phyloP scores from a whole-genome alignment of 2,113 vertebrate genomes.

The Solenodon paradoxus region DNA sequence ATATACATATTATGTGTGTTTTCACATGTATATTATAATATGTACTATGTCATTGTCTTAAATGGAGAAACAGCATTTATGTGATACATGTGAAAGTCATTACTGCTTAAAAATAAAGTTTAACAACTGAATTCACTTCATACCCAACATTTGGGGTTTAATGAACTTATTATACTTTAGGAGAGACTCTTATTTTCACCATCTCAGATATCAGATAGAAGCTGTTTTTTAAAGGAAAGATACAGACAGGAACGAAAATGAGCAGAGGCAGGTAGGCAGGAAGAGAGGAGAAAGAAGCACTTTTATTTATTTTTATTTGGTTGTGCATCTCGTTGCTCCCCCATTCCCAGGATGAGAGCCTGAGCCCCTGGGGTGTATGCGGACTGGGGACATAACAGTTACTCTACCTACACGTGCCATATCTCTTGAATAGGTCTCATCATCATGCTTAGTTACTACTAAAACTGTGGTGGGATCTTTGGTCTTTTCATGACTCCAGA shows the following conservation, averaged over 20 bases:
- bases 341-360: too few relatives aligned
- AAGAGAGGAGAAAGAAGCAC: too few relatives aligned
- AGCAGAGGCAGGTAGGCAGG: too few relatives aligned
- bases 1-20: background rate
- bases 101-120: background rate
- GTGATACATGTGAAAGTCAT: background rate
- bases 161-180: background rate
- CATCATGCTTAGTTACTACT: background rate
- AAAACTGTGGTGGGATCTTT: background rate
- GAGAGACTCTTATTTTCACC: background rate
- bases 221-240: too few relatives aligned
- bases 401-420: too few relatives aligned
- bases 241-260: too few relatives aligned
- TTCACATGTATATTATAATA: background rate
- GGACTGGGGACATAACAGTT: too few relatives aligned
- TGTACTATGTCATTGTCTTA: background rate
- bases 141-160: too few relatives aligned
- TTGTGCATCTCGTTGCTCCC: too few relatives aligned
- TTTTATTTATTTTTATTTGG: too few relatives aligned
- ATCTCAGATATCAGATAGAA: too few relatives aligned
- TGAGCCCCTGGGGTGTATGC: too few relatives aligned
- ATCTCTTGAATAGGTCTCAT: background rate
- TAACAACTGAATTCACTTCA: background rate
- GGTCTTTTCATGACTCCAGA: background rate
- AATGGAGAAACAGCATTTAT: background rate